These are phyloP conservation scores for Cirrhinus molitorella DNA, from an alignment of 2,797 vertebrate species.

Conservation along the genomic window DNA sequence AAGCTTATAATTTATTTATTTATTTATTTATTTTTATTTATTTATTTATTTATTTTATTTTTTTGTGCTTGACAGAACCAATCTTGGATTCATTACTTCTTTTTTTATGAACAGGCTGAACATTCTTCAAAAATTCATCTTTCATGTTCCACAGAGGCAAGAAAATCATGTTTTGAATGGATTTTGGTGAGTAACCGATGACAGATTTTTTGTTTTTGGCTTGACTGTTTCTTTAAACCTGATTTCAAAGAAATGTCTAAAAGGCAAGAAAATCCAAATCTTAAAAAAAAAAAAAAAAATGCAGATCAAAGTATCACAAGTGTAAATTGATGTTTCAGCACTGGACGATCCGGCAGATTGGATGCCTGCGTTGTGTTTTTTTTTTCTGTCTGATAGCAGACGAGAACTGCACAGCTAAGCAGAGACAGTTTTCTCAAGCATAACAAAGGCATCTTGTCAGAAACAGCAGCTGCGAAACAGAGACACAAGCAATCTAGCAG, in stretches of 20 bases:
- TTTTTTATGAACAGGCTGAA: neutral
- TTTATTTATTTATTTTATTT: no score
- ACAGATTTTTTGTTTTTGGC: neutral
- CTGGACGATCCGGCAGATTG: slow-evolving; percentile 6
- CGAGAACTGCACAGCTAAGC: slow-evolving; percentile 50
- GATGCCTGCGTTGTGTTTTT: neutral
- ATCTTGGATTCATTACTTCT: neutral
- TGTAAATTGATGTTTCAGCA: slow-evolving; percentile 29
- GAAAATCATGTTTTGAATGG: neutral
- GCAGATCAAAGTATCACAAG: slow-evolving; percentile 7
- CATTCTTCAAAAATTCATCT: neutral
- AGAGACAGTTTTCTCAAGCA: slow-evolving; percentile 49
- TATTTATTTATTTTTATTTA: no score
- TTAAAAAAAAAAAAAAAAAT: neutral
- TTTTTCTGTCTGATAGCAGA: slow-evolving; percentile 7
- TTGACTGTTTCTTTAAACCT: neutral
- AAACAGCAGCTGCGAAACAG: slow-evolving; percentile 56
- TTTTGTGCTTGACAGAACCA: neutral
- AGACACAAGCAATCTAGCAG: slow-evolving; percentile 45
- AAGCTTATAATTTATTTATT: neutral
- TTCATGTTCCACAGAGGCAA: neutral
- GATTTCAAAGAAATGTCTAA: neutral
- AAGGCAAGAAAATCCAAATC: neutral
- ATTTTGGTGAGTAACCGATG: neutral
- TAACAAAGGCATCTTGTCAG: slow-evolving; percentile 41